Conservation (phyloP, 1,140 invertebrate species). For the Drosophila nannoptera region DNA sequence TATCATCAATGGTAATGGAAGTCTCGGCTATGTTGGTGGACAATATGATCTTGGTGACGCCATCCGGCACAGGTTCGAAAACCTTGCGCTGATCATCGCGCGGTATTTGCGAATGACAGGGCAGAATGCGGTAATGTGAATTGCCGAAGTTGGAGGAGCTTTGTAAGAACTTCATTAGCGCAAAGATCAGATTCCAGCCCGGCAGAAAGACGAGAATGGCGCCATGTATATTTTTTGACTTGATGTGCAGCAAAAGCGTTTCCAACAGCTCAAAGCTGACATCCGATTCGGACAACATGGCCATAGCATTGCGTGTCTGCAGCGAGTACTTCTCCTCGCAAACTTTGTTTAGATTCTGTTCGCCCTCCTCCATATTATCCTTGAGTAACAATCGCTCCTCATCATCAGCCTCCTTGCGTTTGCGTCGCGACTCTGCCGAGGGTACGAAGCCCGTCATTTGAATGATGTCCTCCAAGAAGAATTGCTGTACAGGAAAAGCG, state of each 20-base stretch:
- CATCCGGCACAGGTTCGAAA: conserved; percentile 87
- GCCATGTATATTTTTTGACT: conserved; percentile 85
- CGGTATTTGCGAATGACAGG: conserved; percentile 94
- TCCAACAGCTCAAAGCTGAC: conserved; percentile 95
- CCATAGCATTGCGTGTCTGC: conserved; percentile 86
- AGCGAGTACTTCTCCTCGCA: conserved; percentile 80
- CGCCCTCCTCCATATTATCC: conserved; percentile 82
- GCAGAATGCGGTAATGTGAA: conserved; percentile 85
- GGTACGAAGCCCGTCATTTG: conserved; percentile 90
- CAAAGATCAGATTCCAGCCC: conserved; percentile 97
- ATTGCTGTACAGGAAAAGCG: conserved; percentile 90
- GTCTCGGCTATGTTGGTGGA: conserved; percentile 96
- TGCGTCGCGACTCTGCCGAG: conserved; percentile 84
- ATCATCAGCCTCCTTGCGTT: conserved; percentile 85
- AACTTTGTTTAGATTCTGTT: conserved; percentile 89
- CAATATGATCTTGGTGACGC: conserved; percentile 90
- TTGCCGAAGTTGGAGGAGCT: conserved; percentile 86
- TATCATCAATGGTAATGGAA: conserved; percentile 97
- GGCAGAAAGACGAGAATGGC: conserved; percentile 95
- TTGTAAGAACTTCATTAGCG: conserved; percentile 91
- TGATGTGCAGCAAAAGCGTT: conserved; percentile 88
- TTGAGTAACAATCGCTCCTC: conserved; percentile 80
- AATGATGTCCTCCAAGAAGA: conserved; percentile 94
- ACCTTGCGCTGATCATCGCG: conserved; percentile 93
- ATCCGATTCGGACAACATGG: conserved; percentile 88